These are phyloP conservation scores for Agrochola macilenta DNA, from an alignment of 2,888 invertebrate species.

Conservation along the genomic window DNA sequence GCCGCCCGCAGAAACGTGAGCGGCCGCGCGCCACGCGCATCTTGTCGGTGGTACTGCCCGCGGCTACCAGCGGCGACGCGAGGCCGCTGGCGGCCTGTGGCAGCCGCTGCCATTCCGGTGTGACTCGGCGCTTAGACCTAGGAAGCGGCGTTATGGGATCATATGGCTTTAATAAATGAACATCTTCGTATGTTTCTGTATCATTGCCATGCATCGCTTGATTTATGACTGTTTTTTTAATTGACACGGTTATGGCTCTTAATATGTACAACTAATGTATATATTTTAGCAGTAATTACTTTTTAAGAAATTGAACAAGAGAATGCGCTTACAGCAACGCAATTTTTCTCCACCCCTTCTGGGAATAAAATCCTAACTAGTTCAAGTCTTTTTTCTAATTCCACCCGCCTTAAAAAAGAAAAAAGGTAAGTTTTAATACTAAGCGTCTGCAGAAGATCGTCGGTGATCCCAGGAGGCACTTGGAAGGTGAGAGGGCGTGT, in stretches of 20 bases:
- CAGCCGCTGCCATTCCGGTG: too few relatives aligned
- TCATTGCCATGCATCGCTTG: background rate
- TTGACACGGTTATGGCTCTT: background rate
- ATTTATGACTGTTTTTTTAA: background rate
- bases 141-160: background rate
- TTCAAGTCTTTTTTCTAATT: constrained; percentile 23
- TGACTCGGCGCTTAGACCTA: too few relatives aligned
- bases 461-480: constrained; percentile 70
- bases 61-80: too few relatives aligned
- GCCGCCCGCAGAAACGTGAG: too few relatives aligned
- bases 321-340: background rate
- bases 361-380: constrained; percentile 18
- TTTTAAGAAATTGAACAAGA: background rate
- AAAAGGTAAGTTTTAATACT: constrained; percentile 64
- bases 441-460: constrained; percentile 54
- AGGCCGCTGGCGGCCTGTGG: too few relatives aligned
- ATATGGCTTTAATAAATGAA: background rate
- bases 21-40: too few relatives aligned
- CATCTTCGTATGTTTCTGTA: background rate
- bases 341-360: background rate
- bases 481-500: constrained; percentile 75
- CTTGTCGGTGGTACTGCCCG: too few relatives aligned
- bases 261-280: background rate
- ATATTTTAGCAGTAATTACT: background rate
- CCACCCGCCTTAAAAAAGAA: constrained; percentile 10